phyloP scores from a whole-genome alignment of 2,113 vertebrate species.

The Macrotis lagotis region DNA sequence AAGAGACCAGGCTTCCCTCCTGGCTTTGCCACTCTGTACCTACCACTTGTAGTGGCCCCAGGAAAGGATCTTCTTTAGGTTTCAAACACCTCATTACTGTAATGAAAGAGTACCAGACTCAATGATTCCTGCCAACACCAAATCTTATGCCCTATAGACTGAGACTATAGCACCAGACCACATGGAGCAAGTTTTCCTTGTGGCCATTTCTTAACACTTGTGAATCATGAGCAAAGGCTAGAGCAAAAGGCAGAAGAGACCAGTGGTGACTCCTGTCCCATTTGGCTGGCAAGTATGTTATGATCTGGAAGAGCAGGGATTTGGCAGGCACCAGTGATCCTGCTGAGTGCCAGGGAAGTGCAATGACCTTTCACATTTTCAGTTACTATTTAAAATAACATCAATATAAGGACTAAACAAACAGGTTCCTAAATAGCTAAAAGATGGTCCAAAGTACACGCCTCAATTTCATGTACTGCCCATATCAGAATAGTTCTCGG shows the following conservation, averaged over 20 bases:
- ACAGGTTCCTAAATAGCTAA: background rate
- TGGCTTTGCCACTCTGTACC: background rate
- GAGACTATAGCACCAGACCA: background rate
- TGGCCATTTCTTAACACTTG: background rate
- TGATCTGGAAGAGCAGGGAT: conserved; percentile 1
- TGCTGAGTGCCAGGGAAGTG: background rate
- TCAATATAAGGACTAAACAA: background rate
- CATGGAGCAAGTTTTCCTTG: background rate
- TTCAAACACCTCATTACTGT: background rate
- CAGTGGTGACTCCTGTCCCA: conserved; percentile 40
- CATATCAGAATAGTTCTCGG: background rate
- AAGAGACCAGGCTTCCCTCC: background rate
- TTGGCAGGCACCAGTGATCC: background rate
- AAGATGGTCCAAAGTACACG: background rate
- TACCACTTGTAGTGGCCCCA: background rate
- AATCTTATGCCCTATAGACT: background rate
- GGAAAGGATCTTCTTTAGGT: background rate
- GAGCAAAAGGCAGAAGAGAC: conserved; percentile 56
- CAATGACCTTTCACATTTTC: background rate
- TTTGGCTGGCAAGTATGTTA: background rate
- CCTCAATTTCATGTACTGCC: background rate
- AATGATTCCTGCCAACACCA: background rate
- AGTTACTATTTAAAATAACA: background rate
- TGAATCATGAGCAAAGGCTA: conserved; percentile 60
- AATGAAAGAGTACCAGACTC: background rate